Conservation (phyloP, 2,113 vertebrate genomes). For the Dinomys branickii region DNA sequence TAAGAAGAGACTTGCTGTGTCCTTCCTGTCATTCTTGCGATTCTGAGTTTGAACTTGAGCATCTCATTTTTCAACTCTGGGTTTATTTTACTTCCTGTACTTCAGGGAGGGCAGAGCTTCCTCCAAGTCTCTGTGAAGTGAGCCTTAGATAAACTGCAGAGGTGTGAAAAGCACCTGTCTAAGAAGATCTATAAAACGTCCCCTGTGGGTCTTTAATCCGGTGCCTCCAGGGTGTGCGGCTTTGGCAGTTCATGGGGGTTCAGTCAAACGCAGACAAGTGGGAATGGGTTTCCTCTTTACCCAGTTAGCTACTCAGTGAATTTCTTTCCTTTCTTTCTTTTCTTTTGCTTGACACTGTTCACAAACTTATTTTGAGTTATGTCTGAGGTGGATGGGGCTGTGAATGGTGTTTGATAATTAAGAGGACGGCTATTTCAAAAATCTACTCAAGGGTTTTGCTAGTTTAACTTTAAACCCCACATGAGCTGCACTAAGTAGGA, state of each 20-base stretch:
- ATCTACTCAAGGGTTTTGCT: conserved; percentile 55
- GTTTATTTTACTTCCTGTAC: conserved; percentile 52
- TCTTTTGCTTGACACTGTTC: conserved; percentile 72
- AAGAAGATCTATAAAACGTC: conserved; percentile 71
- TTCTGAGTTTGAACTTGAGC: conserved; percentile 2
- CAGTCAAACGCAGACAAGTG: conserved; percentile 74
- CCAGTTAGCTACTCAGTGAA: neutral
- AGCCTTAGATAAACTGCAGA: conserved; percentile 80
- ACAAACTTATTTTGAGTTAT: conserved; percentile 77
- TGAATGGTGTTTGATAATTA: conserved; percentile 61
- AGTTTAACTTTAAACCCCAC: conserved; percentile 3
- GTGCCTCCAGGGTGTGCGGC: conserved; percentile 57
- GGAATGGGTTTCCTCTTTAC: conserved; percentile 72
- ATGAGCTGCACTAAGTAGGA: neutral
- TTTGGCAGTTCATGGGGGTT: conserved; percentile 60
- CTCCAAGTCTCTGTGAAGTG: conserved; percentile 58
- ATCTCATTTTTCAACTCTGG: conserved; percentile 59
- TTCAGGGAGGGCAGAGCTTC: conserved; percentile 71
- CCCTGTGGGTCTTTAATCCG: conserved; percentile 76
- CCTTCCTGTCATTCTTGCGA: neutral
- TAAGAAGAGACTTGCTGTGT: neutral
- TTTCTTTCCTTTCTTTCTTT: neutral
- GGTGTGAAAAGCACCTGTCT: conserved; percentile 84
- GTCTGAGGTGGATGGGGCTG: conserved; percentile 69
- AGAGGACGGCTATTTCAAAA: conserved; percentile 34